Evolutionary conservation across 2,797 vertebrate genomes (phyloP).

Genomic region (Manis crassicaudata): DNA sequence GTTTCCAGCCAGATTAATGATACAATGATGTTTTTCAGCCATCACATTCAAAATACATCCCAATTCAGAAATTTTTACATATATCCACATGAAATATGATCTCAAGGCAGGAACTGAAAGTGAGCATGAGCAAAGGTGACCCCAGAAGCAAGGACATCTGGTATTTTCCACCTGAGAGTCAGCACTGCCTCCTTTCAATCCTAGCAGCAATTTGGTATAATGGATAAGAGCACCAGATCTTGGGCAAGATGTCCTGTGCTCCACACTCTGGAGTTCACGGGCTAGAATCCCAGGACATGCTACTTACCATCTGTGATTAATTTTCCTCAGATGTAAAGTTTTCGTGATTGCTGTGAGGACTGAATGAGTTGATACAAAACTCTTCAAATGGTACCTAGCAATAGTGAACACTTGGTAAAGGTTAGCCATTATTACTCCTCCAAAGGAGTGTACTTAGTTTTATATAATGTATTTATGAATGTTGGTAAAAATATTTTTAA

Average conservation of each 20-base stretch:
- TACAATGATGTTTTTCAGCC: background rate
- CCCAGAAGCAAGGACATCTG: background rate
- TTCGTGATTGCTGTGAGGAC: background rate
- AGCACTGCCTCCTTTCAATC: fast-evolving
- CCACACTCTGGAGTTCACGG: background rate
- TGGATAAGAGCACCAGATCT: background rate
- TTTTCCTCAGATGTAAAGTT: background rate
- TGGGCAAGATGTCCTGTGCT: background rate
- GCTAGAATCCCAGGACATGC: background rate
- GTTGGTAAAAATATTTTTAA: slow-evolving; percentile 5
- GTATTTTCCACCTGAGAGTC: background rate
- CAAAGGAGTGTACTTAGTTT: background rate
- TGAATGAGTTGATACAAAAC: background rate
- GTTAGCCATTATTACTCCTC: background rate
- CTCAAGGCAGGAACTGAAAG: background rate
- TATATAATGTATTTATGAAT: background rate
- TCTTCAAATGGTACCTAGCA: background rate
- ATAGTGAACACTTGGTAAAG: background rate
- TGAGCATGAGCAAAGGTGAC: fast-evolving
- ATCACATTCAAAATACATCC: background rate
- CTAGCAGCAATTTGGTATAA: fast-evolving
- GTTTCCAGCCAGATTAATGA: background rate
- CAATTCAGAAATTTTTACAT: background rate
- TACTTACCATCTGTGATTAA: background rate
- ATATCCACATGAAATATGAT: background rate